Base-by-base conservation (phyloP, 1,140 invertebrate genomes). In the Heliconius melpomene region DNA sequence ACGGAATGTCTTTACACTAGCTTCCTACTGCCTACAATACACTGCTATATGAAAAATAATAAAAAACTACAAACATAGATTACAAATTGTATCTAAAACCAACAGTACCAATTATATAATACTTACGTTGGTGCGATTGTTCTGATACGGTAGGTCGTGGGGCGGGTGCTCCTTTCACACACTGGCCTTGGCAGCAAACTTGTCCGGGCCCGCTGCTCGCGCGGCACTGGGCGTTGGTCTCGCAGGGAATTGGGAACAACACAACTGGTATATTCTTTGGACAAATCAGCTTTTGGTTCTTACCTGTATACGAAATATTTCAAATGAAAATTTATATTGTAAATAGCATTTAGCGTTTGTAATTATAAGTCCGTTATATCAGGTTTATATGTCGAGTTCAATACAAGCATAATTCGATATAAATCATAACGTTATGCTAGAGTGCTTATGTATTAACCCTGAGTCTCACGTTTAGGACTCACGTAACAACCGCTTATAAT, bases 131-230 rank as follows among this genome's bases (percentile, higher is more conserved):
- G 87, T 96, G 96, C 36, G 90, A 81, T 73, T 94, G 89, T 79
- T 95, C 95, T 52, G 91, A 85, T 54, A 95, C 83, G 2, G 95
- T 95, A 72, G 95, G 94, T 50, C 95, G 86, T 0, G 95, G 95
- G 78, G 95, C 95, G 11, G 94, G 89, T 38, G 95, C 89, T 8
- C 96, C 96, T 74, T 95, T 93, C n/a, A 96, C 93, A 84, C 96
- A 96, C 83, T 95, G 95, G 78, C 93, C 94, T 70, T 95, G 94
- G 83, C 95, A 96, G 87, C 95, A 96, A 72, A 96, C 89, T 77
- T 94, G 93, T 77, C 95, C 95, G 18, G 95, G 88, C 5, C 95
- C 92, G 77, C 94, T 93, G 88, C 92, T 95, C 2, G 89, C 85
- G 29, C 91, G 91, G 78, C 95, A 96, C 75, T 96, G 95, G 9